phyloP scores from a whole-genome alignment of 2,113 vertebrate species.

The Apeltes quadracus region DNA sequence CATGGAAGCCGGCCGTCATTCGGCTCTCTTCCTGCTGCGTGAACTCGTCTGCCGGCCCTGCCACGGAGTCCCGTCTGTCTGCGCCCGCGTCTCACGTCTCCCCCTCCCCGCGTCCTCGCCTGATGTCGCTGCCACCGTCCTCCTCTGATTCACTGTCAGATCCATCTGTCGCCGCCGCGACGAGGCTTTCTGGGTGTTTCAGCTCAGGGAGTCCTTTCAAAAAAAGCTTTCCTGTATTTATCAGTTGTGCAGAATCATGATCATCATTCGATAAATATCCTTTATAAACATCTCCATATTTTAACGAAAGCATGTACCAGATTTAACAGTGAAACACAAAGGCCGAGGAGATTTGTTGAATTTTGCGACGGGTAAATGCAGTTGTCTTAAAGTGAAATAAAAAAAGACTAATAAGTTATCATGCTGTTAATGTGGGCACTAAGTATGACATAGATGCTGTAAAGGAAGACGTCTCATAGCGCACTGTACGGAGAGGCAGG shows the following conservation, averaged over 20 bases:
- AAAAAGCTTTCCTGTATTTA: too few species aligned
- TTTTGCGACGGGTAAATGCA: not conserved
- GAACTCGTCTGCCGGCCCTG: slow-evolving; percentile 59
- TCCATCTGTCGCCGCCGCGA: slow-evolving; percentile 43
- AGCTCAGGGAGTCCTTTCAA: slow-evolving; percentile 26
- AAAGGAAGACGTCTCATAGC: slow-evolving; percentile 15
- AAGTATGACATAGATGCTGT: slow-evolving; percentile 33
- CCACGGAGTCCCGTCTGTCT: slow-evolving; percentile 48
- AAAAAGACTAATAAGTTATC: slow-evolving; percentile 8
- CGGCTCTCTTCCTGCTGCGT: slow-evolving; percentile 55
- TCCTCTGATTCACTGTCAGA: slow-evolving; percentile 48
- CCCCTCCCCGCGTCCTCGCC: slow-evolving; percentile 25
- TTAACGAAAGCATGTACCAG: not conserved
- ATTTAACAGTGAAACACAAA: not conserved
- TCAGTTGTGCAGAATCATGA: too few species aligned
- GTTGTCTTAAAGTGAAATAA: not conserved
- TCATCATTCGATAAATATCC: too few species aligned
- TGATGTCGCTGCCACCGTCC: slow-evolving; percentile 17
- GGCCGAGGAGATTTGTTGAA: not conserved
- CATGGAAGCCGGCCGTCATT: slow-evolving; percentile 56
- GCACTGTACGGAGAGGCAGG: slow-evolving; percentile 30
- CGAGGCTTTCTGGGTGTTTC: slow-evolving; percentile 17
- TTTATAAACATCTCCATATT: too few species aligned
- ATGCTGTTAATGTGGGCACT: not conserved
- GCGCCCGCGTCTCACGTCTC: slow-evolving; percentile 31